These are phyloP conservation scores for Myocastor coypus DNA, from an alignment of 2,113 vertebrate genomes.

Conservation along the genomic window DNA sequence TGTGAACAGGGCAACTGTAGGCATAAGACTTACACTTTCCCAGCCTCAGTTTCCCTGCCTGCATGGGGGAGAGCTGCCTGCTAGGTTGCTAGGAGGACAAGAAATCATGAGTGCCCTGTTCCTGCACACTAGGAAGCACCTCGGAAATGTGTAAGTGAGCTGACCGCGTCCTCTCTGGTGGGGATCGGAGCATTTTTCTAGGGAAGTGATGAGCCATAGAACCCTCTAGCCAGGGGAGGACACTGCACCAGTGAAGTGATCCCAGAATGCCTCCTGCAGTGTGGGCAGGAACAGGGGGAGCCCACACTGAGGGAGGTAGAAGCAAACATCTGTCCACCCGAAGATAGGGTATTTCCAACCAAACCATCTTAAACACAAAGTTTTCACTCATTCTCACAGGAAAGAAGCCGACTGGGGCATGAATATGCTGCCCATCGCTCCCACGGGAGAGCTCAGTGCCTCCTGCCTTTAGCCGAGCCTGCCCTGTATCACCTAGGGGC, in stretches of 20 bases:
- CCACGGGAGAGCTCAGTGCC: neutral
- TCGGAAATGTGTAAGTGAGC: neutral
- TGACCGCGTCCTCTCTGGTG: too few species aligned
- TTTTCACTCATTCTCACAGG: neutral
- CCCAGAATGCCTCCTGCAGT: neutral
- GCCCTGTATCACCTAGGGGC: accelerated
- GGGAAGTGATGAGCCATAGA: neutral
- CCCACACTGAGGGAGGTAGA: neutral
- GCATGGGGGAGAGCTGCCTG: neutral
- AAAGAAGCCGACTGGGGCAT: neutral
- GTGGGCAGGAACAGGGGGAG: neutral
- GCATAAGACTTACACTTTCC: accelerated
- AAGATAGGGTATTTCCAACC: neutral
- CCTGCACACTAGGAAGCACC: neutral
- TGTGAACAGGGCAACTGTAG: accelerated
- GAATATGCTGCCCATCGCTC: neutral
- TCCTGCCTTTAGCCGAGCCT: neutral
- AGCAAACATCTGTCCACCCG: neutral
- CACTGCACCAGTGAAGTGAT: neutral
- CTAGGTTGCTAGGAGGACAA: neutral
- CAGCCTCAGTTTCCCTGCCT: constrained; percentile 17
- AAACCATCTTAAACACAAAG: neutral
- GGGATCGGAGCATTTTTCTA: neutral
- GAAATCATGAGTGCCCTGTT: neutral
- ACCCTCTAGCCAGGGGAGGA: neutral